Percentiles rank a stretch among this genome's conserved stretches.
These are phyloP conservation scores for Drosophila peninsularis DNA, from an alignment of 2,888 invertebrate species.

Conservation along the genomic window DNA sequence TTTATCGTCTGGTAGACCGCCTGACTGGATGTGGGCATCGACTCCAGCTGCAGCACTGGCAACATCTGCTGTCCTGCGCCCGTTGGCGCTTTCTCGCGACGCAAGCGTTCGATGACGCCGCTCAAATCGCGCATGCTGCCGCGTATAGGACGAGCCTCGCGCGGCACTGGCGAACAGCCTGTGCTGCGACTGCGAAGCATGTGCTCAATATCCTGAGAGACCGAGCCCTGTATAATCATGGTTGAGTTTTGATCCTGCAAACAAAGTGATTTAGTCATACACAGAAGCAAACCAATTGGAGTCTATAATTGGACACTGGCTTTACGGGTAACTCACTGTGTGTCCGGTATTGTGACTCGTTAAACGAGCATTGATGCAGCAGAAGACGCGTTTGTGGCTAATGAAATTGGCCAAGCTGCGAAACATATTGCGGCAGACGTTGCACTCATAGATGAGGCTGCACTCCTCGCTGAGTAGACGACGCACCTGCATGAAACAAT, in stretches of 20 bases:
- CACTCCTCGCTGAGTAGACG: constrained; percentile 92
- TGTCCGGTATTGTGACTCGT: constrained; percentile 52
- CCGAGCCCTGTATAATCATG: constrained; percentile 79
- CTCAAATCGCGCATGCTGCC: constrained; percentile 86
- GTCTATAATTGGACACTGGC: constrained; percentile 27
- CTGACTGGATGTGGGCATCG: constrained; percentile 86
- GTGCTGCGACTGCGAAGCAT: constrained; percentile 77
- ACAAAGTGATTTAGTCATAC: neutral
- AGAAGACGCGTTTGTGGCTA: constrained; percentile 94
- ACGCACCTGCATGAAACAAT: constrained; percentile 87
- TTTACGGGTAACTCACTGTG: constrained; percentile 75
- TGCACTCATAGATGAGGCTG: constrained; percentile 95
- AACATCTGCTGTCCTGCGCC: constrained; percentile 20
- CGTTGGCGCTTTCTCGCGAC: constrained; percentile 64
- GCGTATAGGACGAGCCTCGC: constrained; percentile 57
- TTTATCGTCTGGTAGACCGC: constrained; percentile 89
- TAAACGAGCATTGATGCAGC: constrained; percentile 85
- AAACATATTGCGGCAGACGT: constrained; percentile 93
- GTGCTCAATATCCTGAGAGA: constrained; percentile 61
- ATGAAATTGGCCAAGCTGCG: constrained; percentile 94
- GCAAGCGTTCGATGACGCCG: constrained; percentile 86
- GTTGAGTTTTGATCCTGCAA: constrained; percentile 70
- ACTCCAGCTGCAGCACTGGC: constrained; percentile 80
- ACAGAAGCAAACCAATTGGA: constrained; percentile 65
- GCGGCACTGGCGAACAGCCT: constrained; percentile 73